These are phyloP conservation scores for Paratrypauchen microcephalus DNA, from an alignment of 2,797 vertebrate genomes.

Conservation along the genomic window DNA sequence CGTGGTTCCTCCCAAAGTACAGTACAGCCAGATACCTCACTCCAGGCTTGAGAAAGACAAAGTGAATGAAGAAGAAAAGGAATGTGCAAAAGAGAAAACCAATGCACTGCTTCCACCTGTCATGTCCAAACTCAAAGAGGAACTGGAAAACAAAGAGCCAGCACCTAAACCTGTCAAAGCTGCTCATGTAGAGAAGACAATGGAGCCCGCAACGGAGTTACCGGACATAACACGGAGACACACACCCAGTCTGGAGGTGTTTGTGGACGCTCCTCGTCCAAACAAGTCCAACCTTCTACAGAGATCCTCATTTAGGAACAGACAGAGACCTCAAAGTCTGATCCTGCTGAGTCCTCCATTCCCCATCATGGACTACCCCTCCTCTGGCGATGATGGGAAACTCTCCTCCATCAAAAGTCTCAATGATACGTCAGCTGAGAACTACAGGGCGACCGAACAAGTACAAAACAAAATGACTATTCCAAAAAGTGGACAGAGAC, in stretches of 20 bases:
- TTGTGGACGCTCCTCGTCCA: constrained; percentile 85
- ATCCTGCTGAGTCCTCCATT: constrained; percentile 96
- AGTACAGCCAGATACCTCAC: constrained; percentile 94
- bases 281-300: constrained; percentile 83
- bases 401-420: constrained; percentile 87
- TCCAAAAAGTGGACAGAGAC: constrained; percentile 96
- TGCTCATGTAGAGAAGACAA: constrained; percentile 50
- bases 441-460: constrained; percentile 79
- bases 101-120: constrained; percentile 60
- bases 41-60: constrained; percentile 75
- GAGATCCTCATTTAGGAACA: constrained; percentile 89
- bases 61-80: constrained; percentile 69
- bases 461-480: constrained; percentile 96
- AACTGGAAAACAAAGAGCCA: constrained; percentile 81
- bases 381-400: constrained; percentile 84
- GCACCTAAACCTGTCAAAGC: constrained; percentile 61
- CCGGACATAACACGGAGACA: constrained; percentile 84
- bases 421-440: constrained; percentile 81
- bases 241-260: constrained; percentile 83
- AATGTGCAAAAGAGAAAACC: constrained; percentile 68
- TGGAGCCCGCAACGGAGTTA: constrained; percentile 74
- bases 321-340: constrained; percentile 94
- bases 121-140: constrained; percentile 79
- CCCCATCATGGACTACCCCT: constrained; percentile 93
- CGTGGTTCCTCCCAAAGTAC: constrained; percentile 91